phyloP scores from a whole-genome alignment of 2,113 vertebrate species.

The Ascaphus truei region DNA sequence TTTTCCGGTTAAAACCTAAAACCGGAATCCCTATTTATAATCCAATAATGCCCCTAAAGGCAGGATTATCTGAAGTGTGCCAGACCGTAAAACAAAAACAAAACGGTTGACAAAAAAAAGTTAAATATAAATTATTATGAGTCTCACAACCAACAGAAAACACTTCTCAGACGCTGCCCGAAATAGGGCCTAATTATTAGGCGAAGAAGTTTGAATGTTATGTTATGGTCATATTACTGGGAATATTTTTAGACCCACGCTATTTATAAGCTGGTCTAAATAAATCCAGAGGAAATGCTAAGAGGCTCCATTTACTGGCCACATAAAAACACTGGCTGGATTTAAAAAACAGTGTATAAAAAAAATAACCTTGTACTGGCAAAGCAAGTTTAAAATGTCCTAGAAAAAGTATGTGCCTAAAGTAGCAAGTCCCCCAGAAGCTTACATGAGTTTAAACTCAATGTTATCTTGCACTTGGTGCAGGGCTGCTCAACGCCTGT shows the following conservation, averaged over 20 bases:
- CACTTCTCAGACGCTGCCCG: neutral
- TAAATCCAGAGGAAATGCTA: neutral
- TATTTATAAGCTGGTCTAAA: slow-evolving; percentile 25
- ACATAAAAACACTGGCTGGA: neutral
- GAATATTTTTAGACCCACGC: slow-evolving; percentile 20
- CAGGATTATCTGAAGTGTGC: no score
- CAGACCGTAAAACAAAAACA: no score
- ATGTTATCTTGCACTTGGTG: no score
- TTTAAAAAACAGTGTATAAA: neutral
- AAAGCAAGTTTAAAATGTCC: neutral
- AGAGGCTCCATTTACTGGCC: neutral
- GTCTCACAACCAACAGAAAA: neutral
- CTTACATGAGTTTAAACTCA: no score
- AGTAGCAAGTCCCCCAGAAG: no score
- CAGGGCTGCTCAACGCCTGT: no score
- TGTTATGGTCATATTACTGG: slow-evolving; percentile 24
- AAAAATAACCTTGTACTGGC: neutral
- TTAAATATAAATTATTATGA: no score
- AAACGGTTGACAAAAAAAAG: no score
- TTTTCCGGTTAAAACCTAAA: no score
- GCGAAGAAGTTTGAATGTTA: slow-evolving; percentile 14
- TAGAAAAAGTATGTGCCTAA: no score
- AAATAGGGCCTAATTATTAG: slow-evolving; percentile 20
- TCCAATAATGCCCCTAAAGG: no score
- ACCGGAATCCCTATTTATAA: no score